Conservation (phyloP, 2,113 vertebrate genomes). For the Pseudopipra pipra region DNA sequence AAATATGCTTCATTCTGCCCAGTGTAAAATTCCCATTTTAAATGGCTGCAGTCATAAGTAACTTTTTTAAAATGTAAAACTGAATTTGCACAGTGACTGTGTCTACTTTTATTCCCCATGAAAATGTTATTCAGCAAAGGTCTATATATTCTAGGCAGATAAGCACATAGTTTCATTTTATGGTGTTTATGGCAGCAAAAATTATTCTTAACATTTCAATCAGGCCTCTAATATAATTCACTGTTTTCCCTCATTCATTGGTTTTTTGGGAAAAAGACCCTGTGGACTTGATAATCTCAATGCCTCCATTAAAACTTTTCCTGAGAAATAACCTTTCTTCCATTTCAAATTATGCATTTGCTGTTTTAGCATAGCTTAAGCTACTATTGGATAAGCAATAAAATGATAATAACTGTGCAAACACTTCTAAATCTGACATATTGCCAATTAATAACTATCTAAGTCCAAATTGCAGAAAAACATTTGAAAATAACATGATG, state of each 20-base stretch:
- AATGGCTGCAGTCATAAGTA: not conserved
- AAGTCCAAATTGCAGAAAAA: not conserved
- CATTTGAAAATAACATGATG: not conserved
- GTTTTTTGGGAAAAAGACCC: not conserved
- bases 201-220: not conserved
- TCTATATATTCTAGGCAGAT: not conserved
- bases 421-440: not conserved
- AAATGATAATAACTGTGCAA: not conserved
- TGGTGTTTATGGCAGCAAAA: not conserved
- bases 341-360: not conserved
- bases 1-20: not conserved
- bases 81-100: not conserved
- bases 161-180: not conserved
- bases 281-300: not conserved
- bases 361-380: not conserved
- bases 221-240: not conserved
- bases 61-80: not conserved
- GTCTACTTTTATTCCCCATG: not conserved
- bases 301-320: not conserved
- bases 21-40: not conserved
- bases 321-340: not conserved
- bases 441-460: not conserved
- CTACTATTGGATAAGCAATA: not conserved
- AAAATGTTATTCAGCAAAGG: slow-evolving; percentile 19
- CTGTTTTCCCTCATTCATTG: not conserved